phyloP scores from a whole-genome alignment of 2,113 vertebrate genomes.

The Lathamus discolor region DNA sequence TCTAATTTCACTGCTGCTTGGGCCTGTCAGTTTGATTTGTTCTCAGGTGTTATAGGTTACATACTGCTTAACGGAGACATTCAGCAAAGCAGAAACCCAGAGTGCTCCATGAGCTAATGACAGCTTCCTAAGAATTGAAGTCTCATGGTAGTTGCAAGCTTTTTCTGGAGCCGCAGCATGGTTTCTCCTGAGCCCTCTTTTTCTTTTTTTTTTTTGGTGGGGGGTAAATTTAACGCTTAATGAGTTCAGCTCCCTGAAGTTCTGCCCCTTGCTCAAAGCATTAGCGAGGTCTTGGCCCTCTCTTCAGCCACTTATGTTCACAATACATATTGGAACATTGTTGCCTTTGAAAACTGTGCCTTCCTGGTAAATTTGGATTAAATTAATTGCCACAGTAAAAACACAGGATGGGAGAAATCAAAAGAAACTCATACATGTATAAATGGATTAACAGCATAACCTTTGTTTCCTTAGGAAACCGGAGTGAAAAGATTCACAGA shows the following conservation, averaged over 20 bases:
- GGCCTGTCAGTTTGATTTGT: conserved; percentile 44
- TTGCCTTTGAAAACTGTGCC: neutral
- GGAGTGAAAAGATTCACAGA: neutral
- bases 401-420: neutral
- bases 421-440: neutral
- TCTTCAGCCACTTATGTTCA: neutral
- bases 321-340: neutral
- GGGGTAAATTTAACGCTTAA: neutral
- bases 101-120: neutral
- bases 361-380: neutral
- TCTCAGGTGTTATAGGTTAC: conserved; percentile 36
- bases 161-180: neutral
- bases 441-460: neutral
- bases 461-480: neutral
- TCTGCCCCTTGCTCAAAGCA: neutral
- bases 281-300: neutral
- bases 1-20: conserved; percentile 38
- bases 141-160: neutral
- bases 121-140: neutral
- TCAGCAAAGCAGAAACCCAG: conserved; percentile 9
- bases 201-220: no score
- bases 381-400: neutral
- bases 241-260: neutral
- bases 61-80: neutral
- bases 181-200: neutral